Conservation (phyloP, 2,888 invertebrate species). For the Cartodere bifasciata region DNA sequence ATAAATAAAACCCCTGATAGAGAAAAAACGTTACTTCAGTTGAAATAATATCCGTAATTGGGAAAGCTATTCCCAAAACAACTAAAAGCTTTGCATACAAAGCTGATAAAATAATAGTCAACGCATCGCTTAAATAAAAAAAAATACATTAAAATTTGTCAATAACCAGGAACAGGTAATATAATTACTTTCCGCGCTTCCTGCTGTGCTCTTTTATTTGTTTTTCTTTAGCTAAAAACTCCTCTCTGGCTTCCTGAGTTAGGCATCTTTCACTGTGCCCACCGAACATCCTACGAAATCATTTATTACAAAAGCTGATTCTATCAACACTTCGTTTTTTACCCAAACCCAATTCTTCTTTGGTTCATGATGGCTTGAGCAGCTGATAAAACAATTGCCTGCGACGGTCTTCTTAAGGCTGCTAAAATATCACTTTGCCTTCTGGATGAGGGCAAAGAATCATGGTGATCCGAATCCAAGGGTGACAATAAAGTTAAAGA, state of each 20-base stretch:
- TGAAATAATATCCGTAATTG: constrained; percentile 76
- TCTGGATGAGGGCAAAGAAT: constrained; percentile 30
- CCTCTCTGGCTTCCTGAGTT: too few relatives aligned
- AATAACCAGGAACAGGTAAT: neutral
- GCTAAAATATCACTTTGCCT: constrained; percentile 51
- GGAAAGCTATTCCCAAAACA: constrained; percentile 72
- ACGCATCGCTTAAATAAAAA: constrained; percentile 45
- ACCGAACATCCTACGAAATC: too few relatives aligned
- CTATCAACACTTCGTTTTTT: too few relatives aligned
- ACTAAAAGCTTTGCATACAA: constrained; percentile 77
- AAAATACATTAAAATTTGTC: constrained; percentile 3
- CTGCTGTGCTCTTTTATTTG: constrained; percentile 1
- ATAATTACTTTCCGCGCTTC: neutral
- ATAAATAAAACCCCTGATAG: constrained; percentile 76
- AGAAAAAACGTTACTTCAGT: constrained; percentile 60
- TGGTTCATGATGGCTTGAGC: constrained; percentile 34
- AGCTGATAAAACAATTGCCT: constrained; percentile 45
- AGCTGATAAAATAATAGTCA: constrained; percentile 63
- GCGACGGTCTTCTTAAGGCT: constrained; percentile 48
- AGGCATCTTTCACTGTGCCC: too few relatives aligned
- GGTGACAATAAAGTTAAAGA: too few relatives aligned
- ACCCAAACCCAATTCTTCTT: constrained; percentile 15
- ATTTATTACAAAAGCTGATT: too few relatives aligned
- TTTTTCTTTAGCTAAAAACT: too few relatives aligned
- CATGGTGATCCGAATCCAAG: constrained; percentile 9